Evolutionary conservation across 2,888 invertebrate species (phyloP), one percentile per base, ranked within the genome.

Genomic region (Hypselothyrea guttata): DNA sequence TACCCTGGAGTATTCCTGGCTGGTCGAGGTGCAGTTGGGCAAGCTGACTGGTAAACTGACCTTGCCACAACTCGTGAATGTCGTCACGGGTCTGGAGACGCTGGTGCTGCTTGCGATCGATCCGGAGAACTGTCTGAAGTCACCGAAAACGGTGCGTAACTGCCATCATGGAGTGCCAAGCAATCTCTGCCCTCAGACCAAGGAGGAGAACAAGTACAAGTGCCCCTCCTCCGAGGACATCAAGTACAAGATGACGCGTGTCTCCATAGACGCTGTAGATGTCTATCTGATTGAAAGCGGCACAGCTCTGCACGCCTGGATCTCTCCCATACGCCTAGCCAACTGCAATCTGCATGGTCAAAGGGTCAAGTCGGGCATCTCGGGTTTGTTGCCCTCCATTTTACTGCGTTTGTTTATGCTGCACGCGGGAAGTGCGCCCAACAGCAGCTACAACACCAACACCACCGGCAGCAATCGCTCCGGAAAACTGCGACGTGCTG

Each of bases 1-100:
- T 82, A 98, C 98, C 0, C 90, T 99, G 12, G 99, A 99, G 88
- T 99, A 99, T 88, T 97, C 96, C 0, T 99, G 99, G 99, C 92
- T 98, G 78, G 93, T 99, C 79, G 99, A 99, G 89, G 92, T 98
- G 3, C 97, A 98, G 76, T 90, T 99, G 37, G 99, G 99, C 0
- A 97, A 98, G 89, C 90, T 99, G 11, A 96, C 95, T 18, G 98
- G 98, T 0, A 95, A 97, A 86, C 91, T 99, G 41, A 97, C 97
- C 0, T 91, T 96, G 18, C 96, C 98, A 0, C 98, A 95, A 92
- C 88, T 98, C 0, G 95, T 96, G 86, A 96, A 97, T 86, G 92
- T 98, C 7, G 92, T 96, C 9, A 95, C 96, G 4, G 95, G 96
- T 1, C 89, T 98, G 48, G 98, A 99, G 91, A 96, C 97, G 0